Base-by-base conservation (phyloP, 2,113 vertebrate genomes). In the Rostratula benghalensis region DNA sequence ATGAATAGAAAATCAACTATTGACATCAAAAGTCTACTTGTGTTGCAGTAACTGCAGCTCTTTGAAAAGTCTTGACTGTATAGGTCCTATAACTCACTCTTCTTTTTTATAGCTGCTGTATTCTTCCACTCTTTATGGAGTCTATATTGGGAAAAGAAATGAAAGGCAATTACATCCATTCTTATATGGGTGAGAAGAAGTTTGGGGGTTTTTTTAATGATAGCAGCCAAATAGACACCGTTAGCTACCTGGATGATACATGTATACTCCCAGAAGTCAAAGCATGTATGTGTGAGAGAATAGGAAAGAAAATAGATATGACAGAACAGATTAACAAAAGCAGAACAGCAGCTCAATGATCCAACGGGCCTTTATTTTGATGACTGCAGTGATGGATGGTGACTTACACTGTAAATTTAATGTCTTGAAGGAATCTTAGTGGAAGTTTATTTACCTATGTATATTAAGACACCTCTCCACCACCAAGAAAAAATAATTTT, bases 161-260 rank as follows among this genome's bases (percentile, higher is more conserved):
- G 6, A 3, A 1, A 80, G 46, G 56, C 45, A 59, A 13, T 69
- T 90, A 3, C 19, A 76, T 14, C 16, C 43, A 28, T 83, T 83
- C 31, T 86, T 71, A 35, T 7, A 22, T 30, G 11, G 20, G n/a
- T 80, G 53, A 76, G 35, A 60, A 68, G 57, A 45, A 5, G 6
- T 16, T 21, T n/a, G n/a, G n/a, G n/a, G n/a, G n/a, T 31, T 14
- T 15, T 16, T 8, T 60, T 57, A 24, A 9, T 35, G 23, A 45
- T 16, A 60, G 37, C 31, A 81, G 67, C 35, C 39, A 71, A 17
- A 48, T 16, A 56, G 53, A 46, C 16, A 17, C 20, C 23, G 11
- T 54, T 79, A 71, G 30, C 50, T 59, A 27, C 30, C 11, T 0
- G 0, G 48, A 31, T 41, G 7, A 9, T 74, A 27, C 0, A 0